Evolutionary conservation across 1,140 invertebrate genomes (phyloP).

Genomic region (Saccostrea echinata): DNA sequence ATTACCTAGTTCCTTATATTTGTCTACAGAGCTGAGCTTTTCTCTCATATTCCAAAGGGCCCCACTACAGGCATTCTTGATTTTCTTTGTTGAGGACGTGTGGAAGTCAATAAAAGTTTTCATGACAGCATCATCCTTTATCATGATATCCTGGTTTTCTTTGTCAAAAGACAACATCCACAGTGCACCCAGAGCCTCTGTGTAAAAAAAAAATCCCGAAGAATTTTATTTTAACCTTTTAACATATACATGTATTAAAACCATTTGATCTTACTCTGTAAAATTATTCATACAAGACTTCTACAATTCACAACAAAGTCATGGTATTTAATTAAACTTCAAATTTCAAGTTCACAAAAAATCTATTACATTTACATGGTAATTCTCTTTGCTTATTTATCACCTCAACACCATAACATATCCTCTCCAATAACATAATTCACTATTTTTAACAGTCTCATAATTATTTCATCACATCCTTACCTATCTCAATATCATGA

Average conservation of each 20-base stretch:
- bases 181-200: conserved; percentile 53
- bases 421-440: no score
- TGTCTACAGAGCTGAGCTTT: conserved; percentile 43
- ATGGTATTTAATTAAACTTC: no score
- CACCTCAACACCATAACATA: no score
- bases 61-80: conserved; percentile 57
- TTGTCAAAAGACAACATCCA: conserved; percentile 67
- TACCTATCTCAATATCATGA: no score
- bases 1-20: conserved; percentile 62
- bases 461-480: no score
- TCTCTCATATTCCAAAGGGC: conserved; percentile 64
- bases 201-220: not conserved
- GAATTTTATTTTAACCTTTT: not conserved
- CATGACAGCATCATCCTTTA: conserved; percentile 53
- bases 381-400: no score
- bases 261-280: no score
- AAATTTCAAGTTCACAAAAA: no score
- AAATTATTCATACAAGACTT: no score
- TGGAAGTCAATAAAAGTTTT: conserved; percentile 38
- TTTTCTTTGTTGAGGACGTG: conserved; percentile 14
- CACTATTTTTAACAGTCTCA: no score
- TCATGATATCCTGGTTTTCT: conserved; percentile 62
- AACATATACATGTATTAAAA: not conserved
- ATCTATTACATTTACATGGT: no score
- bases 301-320: no score